A percentile compares a stretch with the other conserved stretches of the same genome.
Conservation (phyloP, 2,113 vertebrate species). For the Morone chrysops region DNA sequence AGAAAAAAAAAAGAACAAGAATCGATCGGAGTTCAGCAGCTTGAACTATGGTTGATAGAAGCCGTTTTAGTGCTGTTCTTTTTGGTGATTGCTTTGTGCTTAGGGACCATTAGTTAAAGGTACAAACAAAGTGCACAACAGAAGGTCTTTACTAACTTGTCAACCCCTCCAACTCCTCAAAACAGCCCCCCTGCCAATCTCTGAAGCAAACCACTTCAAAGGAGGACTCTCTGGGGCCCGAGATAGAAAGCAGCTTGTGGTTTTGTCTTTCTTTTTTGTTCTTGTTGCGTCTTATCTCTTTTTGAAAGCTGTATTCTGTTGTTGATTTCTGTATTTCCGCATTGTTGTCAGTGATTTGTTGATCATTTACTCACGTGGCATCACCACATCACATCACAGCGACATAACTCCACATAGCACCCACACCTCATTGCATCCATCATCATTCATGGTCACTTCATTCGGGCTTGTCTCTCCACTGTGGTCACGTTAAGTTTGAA, state of each 20-base stretch:
- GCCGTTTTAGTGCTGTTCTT: conserved; percentile 30
- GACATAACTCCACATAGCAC: conserved; percentile 61
- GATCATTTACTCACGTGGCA: conserved; percentile 72
- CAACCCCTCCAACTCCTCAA: conserved; percentile 15
- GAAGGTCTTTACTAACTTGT: conserved; percentile 54
- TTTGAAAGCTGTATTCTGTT: conserved; percentile 72
- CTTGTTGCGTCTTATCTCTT: conserved; percentile 59
- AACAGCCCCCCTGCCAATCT: conserved; percentile 1
- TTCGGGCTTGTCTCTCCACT: conserved; percentile 77
- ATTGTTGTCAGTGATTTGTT: conserved; percentile 80
- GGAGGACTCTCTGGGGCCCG: conserved; percentile 65
- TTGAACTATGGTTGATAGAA: conserved; percentile 53
- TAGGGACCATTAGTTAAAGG: conserved; percentile 55
- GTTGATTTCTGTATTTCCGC: conserved; percentile 75
- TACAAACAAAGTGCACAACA: conserved; percentile 61
- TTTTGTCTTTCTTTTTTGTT: conserved; percentile 56
- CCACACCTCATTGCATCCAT: conserved; percentile 68
- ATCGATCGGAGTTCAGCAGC: conserved; percentile 39
- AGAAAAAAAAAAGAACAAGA: conserved; percentile 11
- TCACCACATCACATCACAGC: conserved; percentile 58
- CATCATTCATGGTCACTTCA: conserved; percentile 67
- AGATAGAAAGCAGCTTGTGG: conserved; percentile 74
- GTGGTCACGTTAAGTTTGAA: conserved; percentile 72
- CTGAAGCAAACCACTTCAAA: conserved; percentile 83
- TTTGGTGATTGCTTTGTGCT: conserved; percentile 58